Evolutionary conservation across 2,797 vertebrate genomes (phyloP).

Genomic region (Premnoplex brunnescens): DNA sequence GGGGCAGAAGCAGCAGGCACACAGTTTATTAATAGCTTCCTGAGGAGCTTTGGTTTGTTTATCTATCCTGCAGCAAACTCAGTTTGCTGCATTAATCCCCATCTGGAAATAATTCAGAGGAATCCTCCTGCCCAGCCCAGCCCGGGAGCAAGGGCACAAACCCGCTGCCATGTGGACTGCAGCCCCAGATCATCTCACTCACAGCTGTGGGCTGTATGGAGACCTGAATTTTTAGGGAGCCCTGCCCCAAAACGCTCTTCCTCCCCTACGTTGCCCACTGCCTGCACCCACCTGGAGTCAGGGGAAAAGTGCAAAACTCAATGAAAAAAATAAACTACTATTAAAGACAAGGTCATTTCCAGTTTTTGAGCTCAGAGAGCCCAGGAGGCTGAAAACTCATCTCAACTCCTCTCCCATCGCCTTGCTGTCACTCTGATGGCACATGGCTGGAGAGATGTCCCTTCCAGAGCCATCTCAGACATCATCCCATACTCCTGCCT

Average conservation of each 20-base stretch:
- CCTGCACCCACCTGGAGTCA: neutral
- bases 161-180: neutral
- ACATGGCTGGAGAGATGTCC: accelerated
- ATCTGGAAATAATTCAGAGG: constrained; percentile 66
- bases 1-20: neutral
- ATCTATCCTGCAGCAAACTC: constrained; percentile 40
- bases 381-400: neutral
- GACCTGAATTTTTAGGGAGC: neutral
- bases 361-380: neutral
- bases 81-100: constrained; percentile 51
- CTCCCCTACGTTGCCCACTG: neutral
- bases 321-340: neutral
- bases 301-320: neutral
- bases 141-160: neutral
- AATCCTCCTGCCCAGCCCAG: constrained; percentile 33
- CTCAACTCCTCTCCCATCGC: neutral
- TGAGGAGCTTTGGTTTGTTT: constrained; percentile 55
- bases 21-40: constrained; percentile 38
- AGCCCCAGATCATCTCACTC: neutral
- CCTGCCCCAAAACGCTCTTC: neutral
- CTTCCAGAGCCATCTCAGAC: neutral
- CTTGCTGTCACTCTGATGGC: neutral
- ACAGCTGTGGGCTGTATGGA: neutral
- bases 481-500: neutral
- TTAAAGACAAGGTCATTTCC: neutral